Percentiles rank a stretch among this genome's conserved stretches.
phyloP scores from a whole-genome alignment of 2,113 vertebrate species.

The Pipra filicauda region DNA sequence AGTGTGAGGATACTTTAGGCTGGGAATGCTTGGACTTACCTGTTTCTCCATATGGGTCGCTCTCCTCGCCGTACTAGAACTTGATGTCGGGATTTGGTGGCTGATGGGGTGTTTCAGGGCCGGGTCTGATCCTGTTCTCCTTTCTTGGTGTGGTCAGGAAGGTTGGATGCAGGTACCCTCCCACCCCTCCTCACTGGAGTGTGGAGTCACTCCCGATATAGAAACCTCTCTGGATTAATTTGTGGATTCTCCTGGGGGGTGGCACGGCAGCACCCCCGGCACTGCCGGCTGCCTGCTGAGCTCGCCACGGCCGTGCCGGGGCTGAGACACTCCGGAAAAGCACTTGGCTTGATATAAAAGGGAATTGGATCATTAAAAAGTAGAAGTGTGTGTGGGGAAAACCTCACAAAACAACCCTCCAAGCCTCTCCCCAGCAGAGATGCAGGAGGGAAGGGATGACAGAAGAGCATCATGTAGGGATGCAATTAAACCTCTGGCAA shows the following conservation, averaged over 20 bases:
- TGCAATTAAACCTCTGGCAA: neutral
- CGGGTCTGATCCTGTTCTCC: fast-evolving
- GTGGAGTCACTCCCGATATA: fast-evolving
- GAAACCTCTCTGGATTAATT: neutral
- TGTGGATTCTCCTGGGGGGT: fast-evolving
- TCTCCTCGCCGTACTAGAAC: fast-evolving
- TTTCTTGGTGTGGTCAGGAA: neutral
- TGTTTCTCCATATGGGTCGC: fast-evolving
- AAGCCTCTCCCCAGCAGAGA: neutral
- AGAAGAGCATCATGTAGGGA: neutral
- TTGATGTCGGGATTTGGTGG: neutral
- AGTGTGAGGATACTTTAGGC: neutral
- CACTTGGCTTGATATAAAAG: neutral
- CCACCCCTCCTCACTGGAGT: neutral
- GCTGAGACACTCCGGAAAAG: neutral
- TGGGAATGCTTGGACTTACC: neutral
- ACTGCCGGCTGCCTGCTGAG: neutral
- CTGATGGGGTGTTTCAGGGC: neutral
- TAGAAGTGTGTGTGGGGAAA: neutral
- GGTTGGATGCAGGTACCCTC: neutral
- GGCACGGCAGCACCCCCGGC: fast-evolving
- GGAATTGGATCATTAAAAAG: neutral
- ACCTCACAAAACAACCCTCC: neutral
- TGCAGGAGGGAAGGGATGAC: neutral
- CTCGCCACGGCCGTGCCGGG: neutral